phyloP scores from a whole-genome alignment of 2,888 invertebrate genomes.

The Anthrax anthrax region DNA sequence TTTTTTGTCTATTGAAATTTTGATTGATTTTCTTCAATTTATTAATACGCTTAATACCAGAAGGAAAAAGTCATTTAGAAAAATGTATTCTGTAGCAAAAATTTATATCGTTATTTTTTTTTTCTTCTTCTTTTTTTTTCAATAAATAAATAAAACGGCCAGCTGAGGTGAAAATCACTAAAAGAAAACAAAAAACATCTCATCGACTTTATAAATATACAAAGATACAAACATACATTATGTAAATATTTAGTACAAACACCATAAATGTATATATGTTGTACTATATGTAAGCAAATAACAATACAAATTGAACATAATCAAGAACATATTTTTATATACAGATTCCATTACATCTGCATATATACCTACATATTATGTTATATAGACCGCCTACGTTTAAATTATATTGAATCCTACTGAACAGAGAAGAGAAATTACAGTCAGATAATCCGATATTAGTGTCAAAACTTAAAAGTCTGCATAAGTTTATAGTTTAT shows the following conservation, averaged over 20 bases:
- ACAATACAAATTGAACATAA: not conserved
- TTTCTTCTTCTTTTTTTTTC: too few relatives aligned
- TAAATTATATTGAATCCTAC: not conserved
- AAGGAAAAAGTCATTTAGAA: not conserved
- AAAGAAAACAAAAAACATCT: not conserved
- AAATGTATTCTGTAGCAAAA: not conserved
- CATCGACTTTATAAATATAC: not conserved
- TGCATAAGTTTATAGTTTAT: not conserved
- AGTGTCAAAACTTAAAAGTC: not conserved
- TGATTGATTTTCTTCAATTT: conserved; percentile 8
- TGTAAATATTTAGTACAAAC: too few relatives aligned
- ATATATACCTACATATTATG: not conserved
- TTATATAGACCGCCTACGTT: not conserved
- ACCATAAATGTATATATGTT: too few relatives aligned
- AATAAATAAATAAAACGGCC: not conserved
- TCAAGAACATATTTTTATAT: not conserved
- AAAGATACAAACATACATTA: not conserved
- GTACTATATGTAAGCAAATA: too few relatives aligned
- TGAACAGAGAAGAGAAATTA: not conserved
- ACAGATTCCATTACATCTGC: too few relatives aligned
- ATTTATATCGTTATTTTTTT: not conserved
- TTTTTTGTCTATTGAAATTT: conserved; percentile 1
- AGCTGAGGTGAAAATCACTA: conserved; percentile 7
- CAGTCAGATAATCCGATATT: not conserved
- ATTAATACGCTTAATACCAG: conserved; percentile 5